Base-by-base conservation (phyloP, 2,888 invertebrate genomes). In the Pogonocherus hispidulus region DNA sequence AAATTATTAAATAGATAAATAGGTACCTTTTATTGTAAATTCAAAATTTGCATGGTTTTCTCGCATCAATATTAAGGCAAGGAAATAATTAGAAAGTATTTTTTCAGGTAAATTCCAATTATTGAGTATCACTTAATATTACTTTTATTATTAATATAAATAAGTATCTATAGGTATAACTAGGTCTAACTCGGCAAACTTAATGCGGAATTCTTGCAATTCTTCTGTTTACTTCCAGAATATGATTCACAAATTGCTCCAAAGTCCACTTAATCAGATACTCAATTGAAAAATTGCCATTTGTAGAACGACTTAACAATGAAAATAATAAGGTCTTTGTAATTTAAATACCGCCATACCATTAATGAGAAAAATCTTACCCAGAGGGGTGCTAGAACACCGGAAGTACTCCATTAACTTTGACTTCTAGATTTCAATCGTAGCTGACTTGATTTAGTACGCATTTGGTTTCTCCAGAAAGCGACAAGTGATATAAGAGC, bases 201-300 rank as follows among this genome's bases (percentile, higher is more conserved):
- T 41, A 3, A 41, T 41, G n/a, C n/a, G 16, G 3, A 3, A n/a
- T 9, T 11, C 16, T 9, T 9, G 16, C 47, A 47, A 47, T 18
- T 8, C 4, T 27, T 16, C 35, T 54, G 3, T 35, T 19, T 19
- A 4, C 19, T 22, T 19, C 47, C 18, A 35, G 18, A 18, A 35
- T 14, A 8, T 1, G 18, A 54, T 35, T 54, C 44, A n/a, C 14
- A 41, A 41, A 41, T 41, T 41, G 14, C 16, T 41, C 32, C 41
- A 14, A 41, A 41, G 14, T 41, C 14, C 41, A 5, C 14, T n/a
- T n/a, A 41, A 41, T 41, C 41, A n/a, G n/a, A 20, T 0, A n/a
- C 47, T 57, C 4, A 62, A 69, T 69, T 69, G 55, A 37, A 47
- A 69, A 65, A 69, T 69, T 65, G 69, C 23, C 60, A 63, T 69